Percentiles rank a stretch among this genome's conserved stretches.
Conservation (phyloP, 1,140 invertebrate genomes). For the Euborellia annulipes region DNA sequence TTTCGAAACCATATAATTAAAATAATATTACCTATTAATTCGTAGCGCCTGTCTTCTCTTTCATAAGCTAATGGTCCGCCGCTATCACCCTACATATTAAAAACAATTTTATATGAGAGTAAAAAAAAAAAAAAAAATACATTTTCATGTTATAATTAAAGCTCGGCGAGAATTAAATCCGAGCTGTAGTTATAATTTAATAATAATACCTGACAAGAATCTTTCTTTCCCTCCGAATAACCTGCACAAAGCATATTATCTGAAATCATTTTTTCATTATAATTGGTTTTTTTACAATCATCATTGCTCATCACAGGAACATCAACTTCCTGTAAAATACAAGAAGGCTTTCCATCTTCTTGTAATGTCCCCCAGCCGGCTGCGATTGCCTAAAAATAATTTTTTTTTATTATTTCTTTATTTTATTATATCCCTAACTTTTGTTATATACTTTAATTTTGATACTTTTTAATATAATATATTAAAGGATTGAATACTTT, state of each 20-base stretch:
- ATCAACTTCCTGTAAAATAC: slow-evolving; percentile 62
- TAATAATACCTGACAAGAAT: slow-evolving; percentile 60
- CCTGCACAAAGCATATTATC: slow-evolving; percentile 78
- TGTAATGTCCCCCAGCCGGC: slow-evolving; percentile 73
- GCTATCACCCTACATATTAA: slow-evolving; percentile 61
- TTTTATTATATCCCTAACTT: no score
- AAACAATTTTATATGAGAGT: slow-evolving; percentile 6
- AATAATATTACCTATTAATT: slow-evolving; percentile 46
- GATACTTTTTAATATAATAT: no score
- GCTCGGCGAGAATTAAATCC: background rate
- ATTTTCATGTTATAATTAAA: background rate
- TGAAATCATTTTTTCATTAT: slow-evolving; percentile 59
- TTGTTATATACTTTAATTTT: no score
- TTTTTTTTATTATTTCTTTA: no score
- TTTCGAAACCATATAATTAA: no score
- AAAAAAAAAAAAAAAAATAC: slow-evolving; percentile 6
- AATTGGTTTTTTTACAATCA: slow-evolving; percentile 60
- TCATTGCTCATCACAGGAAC: slow-evolving; percentile 64
- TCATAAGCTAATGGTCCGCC: slow-evolving; percentile 70
- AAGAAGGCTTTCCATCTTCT: slow-evolving; percentile 64
- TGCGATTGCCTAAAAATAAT: slow-evolving; percentile 53
- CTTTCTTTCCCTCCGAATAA: slow-evolving; percentile 56
- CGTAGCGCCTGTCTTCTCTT: slow-evolving; percentile 53
- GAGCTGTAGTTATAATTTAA: background rate
- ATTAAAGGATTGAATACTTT: no score